Evolutionary conservation across 2,113 vertebrate species (phyloP), one percentile per base, ranked within the genome.

Genomic region (Ploceus nigricollis): DNA sequence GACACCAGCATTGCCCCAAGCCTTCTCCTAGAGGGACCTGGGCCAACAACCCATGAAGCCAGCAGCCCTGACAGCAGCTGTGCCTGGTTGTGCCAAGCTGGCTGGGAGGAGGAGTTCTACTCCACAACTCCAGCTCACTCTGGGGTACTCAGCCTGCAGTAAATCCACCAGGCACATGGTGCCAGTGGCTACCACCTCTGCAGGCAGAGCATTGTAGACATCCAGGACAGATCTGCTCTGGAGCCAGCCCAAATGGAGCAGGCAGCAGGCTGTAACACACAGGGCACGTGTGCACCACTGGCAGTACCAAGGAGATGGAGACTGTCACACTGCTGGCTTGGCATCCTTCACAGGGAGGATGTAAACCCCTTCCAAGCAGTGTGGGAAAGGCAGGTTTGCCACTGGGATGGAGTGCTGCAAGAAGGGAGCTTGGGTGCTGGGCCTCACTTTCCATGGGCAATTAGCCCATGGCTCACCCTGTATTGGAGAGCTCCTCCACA

Each of bases 121-220:
- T 73, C 37, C 30, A n/a, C 0, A 3, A 42, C 47, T 68, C 44
- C 58, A 83, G 42, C 68, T 83, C 7, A 15, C n/a, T 58, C 37
- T 44, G 1, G 1, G 33, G 33, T 24, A 28, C 23, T 77, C 73
- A 85, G 44, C 58, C 45, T 65, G 40, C 0, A 0, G n/a, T 37
- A 54, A 68, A 73, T 37, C 39, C 51, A 80, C 16, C 42, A 33
- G 17, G 28, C 40, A 89, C 7, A 10, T 1, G 6, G 37, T 66
- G 66, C 76, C 76, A 86, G 61, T 0, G 0, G 45, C 54, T 61
- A 50, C 47, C 8, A 21, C 56, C 47, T 68, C 76, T 58, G 53
- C 54, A 53, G 71, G 71, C 37, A 11, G 31, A 84, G 50, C 33
- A 69, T 21, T 1, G 3, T 21, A 65, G 78, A 47, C 1, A 4